Evolutionary conservation across 2,797 vertebrate species (phyloP).

Genomic region (Denticeps clupeoides): DNA sequence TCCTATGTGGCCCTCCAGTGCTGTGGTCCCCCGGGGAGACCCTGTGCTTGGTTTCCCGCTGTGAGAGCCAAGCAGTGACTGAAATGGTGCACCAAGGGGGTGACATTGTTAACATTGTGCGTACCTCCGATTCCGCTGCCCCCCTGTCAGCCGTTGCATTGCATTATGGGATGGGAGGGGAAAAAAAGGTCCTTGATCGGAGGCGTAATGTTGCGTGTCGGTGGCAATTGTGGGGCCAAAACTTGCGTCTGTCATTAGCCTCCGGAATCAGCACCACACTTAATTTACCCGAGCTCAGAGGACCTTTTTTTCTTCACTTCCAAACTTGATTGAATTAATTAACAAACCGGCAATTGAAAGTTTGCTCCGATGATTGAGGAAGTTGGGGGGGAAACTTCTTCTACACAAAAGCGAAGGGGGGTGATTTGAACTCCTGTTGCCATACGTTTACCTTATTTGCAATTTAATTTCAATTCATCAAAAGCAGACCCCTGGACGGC

Average conservation of each 20-base stretch:
- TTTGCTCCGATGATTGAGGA: not conserved
- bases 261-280: not conserved
- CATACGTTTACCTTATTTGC: slow-evolving; percentile 12
- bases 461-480: slow-evolving; percentile 15
- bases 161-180: no score
- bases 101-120: slow-evolving; percentile 10
- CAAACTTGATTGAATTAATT: slow-evolving; percentile 8
- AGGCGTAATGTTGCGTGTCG: no score
- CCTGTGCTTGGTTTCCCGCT: no score
- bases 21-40: no score
- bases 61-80: no score
- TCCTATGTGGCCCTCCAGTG: no score
- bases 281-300: no score
- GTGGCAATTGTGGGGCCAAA: no score
- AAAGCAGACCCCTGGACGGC: not conserved
- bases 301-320: no score
- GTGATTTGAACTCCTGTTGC: not conserved
- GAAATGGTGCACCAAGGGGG: slow-evolving; percentile 13
- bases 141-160: not conserved
- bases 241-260: not conserved
- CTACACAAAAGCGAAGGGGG: slow-evolving; percentile 2
- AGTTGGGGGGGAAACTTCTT: not conserved
- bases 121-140: not conserved
- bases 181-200: no score
- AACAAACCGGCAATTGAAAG: slow-evolving; percentile 1